phyloP scores from a whole-genome alignment of 2,888 invertebrate genomes.

The Nomada hirtipes region DNA sequence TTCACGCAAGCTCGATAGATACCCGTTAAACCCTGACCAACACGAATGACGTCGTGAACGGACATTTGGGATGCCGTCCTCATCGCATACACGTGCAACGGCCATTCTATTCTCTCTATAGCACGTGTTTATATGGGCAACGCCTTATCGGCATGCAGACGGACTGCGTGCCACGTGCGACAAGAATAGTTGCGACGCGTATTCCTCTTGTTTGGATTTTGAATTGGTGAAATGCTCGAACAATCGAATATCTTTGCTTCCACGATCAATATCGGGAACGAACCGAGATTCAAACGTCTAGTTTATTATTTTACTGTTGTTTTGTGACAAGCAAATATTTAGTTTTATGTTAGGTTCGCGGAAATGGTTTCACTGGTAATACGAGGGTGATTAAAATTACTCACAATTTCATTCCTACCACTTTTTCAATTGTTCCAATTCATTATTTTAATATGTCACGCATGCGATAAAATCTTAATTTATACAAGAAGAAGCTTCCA shows the following conservation, averaged over 20 bases:
- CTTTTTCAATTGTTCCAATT: too few species aligned
- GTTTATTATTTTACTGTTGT: neutral
- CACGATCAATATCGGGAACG: neutral
- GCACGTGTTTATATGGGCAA: constrained; percentile 56
- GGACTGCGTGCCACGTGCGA: constrained; percentile 41
- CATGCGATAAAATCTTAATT: too few species aligned
- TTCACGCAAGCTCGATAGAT: constrained; percentile 49
- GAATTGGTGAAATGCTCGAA: constrained; percentile 6
- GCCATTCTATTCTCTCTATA: constrained; percentile 31
- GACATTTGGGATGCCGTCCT: constrained; percentile 26
- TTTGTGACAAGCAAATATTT: too few species aligned
- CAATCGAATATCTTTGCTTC: constrained; percentile 16
- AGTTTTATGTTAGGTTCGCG: too few species aligned
- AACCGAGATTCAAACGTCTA: neutral
- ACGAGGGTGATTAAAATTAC: too few species aligned
- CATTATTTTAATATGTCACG: too few species aligned
- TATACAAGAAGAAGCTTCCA: neutral
- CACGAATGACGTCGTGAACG: constrained; percentile 30
- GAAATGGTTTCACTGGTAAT: too few species aligned
- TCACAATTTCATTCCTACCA: too few species aligned
- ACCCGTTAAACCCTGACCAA: constrained; percentile 51
- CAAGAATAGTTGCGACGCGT: constrained; percentile 34
- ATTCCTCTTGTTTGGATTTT: neutral
- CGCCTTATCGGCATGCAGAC: constrained; percentile 52
- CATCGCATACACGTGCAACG: constrained; percentile 10